These are phyloP conservation scores for Acanthis flammea DNA, from an alignment of 2,797 vertebrate species.

Conservation along the genomic window DNA sequence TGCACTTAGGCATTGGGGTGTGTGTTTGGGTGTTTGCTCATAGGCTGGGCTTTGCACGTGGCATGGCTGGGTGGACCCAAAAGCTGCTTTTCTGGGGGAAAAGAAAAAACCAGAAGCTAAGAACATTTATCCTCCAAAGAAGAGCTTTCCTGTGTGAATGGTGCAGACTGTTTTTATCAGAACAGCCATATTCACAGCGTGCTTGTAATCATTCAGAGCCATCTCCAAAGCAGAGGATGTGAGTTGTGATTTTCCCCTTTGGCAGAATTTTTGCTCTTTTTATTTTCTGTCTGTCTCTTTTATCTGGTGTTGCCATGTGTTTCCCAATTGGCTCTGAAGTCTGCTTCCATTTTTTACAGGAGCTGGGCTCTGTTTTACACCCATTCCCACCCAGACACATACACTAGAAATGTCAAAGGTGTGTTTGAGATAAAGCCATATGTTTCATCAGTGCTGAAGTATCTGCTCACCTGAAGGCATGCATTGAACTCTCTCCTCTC, in stretches of 20 bases:
- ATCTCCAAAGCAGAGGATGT: conserved; percentile 33
- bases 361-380: conserved; percentile 44
- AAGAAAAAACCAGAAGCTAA: background rate
- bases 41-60: background rate
- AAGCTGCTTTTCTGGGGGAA: background rate
- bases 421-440: conserved; percentile 25
- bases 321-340: conserved; percentile 50
- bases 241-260: conserved; percentile 26
- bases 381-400: conserved; percentile 35
- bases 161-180: background rate
- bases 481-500: conserved; percentile 15
- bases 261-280: conserved; percentile 55
- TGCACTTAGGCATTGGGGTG: conserved; percentile 22
- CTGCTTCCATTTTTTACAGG: conserved; percentile 53
- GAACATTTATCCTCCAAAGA: background rate
- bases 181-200: background rate
- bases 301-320: conserved; percentile 62
- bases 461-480: conserved; percentile 31
- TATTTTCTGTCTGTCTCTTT: conserved; percentile 56
- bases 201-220: background rate
- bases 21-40: background rate
- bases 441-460: background rate
- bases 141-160: background rate
- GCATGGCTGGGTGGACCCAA: background rate
- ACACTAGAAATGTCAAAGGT: conserved; percentile 51